A percentile compares a stretch with the other conserved stretches of the same genome.
Conservation (phyloP, 2,797 vertebrate genomes). For the Rhinoraja longicauda region DNA sequence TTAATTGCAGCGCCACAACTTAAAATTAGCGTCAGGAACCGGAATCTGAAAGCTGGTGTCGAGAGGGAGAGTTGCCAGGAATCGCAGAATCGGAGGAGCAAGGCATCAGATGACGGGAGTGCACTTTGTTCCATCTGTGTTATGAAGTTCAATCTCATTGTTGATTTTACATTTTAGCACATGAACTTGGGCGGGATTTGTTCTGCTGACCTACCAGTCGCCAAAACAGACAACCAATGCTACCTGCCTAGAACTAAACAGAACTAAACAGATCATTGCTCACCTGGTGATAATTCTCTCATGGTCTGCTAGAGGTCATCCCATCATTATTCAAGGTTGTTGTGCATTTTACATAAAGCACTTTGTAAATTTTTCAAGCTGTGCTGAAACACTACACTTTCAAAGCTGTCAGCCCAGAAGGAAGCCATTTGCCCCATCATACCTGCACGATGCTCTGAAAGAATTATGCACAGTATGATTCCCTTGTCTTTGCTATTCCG, state of each 20-base stretch:
- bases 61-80: not conserved
- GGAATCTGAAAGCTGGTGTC: not conserved
- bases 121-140: not conserved
- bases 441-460: not conserved
- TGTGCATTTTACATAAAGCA: not conserved
- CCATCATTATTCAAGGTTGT: not conserved
- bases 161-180: not conserved
- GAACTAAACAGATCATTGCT: not conserved
- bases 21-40: not conserved
- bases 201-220: not conserved
- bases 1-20: not conserved
- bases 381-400: not conserved
- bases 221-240: not conserved
- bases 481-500: not conserved
- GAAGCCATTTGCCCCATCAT: not conserved
- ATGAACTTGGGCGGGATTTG: not conserved
- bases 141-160: not conserved
- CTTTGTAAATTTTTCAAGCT: not conserved
- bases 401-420: slow-evolving; percentile 5
- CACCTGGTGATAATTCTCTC: not conserved
- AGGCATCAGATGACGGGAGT: not conserved
- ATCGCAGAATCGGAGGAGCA: not conserved
- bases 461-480: not conserved
- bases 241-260: not conserved
- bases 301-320: not conserved